Conservation (phyloP, 2,113 vertebrate genomes). For the Ageneiosus marmoratus region DNA sequence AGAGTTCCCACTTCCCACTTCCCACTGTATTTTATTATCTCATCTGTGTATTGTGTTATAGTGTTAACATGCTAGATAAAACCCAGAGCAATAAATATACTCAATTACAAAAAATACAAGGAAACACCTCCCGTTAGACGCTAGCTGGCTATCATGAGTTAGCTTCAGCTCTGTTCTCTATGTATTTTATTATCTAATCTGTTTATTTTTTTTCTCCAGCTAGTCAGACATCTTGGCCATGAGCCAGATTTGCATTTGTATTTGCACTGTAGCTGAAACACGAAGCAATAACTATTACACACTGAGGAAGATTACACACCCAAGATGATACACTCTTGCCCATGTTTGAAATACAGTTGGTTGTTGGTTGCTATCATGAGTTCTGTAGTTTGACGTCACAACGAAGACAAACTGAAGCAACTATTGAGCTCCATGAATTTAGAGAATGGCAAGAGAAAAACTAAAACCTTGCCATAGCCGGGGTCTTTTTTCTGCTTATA, state of each 20-base stretch:
- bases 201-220: not conserved
- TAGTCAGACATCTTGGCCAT: not conserved
- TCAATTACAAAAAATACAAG: not conserved
- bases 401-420: not conserved
- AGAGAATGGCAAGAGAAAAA: not conserved
- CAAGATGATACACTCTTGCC: not conserved
- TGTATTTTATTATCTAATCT: constrained; percentile 14
- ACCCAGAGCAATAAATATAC: not conserved
- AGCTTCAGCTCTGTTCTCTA: not conserved
- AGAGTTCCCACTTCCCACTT: not conserved
- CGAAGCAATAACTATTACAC: not conserved
- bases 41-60: not conserved
- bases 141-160: not conserved
- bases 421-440: not conserved
- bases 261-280: not conserved
- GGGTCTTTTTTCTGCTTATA: not conserved
- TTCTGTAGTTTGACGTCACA: not conserved
- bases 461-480: not conserved
- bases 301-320: not conserved
- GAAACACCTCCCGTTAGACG: not conserved
- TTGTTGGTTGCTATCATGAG: not conserved
- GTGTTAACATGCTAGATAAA: not conserved
- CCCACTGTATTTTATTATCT: not conserved
- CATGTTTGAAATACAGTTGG: not conserved
- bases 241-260: constrained; percentile 17